phyloP scores from a whole-genome alignment of 2,113 vertebrate species.

The Trichechus manatus region DNA sequence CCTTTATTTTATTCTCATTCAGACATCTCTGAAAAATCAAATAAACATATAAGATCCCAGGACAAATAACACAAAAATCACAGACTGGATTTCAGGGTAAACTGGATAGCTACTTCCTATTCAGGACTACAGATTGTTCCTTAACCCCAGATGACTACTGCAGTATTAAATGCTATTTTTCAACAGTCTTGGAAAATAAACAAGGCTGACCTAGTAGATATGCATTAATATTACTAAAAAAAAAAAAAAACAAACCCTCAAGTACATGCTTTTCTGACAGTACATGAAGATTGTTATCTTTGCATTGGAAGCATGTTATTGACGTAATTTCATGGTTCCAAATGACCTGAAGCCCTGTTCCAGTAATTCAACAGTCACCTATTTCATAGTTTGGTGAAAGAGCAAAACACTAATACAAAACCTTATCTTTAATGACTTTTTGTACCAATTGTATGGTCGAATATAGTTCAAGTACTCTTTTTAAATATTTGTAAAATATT shows the following conservation, averaged over 20 bases:
- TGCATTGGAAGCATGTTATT: background rate
- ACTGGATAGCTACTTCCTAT: background rate
- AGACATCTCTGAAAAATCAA: background rate
- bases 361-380: background rate
- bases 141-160: background rate
- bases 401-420: background rate
- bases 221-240: background rate
- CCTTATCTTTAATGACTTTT: background rate
- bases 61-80: background rate
- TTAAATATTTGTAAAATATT: conserved; percentile 13
- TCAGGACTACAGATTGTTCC: background rate
- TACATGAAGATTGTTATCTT: background rate
- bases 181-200: conserved; percentile 2
- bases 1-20: background rate
- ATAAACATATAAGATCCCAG: background rate
- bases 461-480: conserved; percentile 19
- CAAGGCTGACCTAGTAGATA: background rate
- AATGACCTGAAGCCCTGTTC: background rate
- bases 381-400: background rate
- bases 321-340: background rate
- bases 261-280: background rate
- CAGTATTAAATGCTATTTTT: conserved; percentile 24
- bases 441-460: background rate
- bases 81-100: background rate
- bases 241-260: background rate